Evolutionary conservation across 1,140 invertebrate genomes (phyloP).

Genomic region (Proctacanthus coquilletti): DNA sequence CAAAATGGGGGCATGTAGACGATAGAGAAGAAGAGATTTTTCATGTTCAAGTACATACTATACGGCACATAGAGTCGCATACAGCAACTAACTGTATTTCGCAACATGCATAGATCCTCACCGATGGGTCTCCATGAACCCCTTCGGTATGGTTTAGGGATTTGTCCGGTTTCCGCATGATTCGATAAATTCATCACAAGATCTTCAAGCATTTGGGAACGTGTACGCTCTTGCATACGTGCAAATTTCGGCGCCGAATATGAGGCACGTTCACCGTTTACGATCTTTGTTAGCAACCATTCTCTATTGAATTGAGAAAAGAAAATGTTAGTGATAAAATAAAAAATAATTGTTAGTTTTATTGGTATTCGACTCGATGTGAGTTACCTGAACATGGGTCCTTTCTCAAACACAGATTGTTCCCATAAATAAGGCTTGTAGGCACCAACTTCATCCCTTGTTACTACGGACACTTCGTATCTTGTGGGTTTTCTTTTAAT

Average conservation of each 20-base stretch:
- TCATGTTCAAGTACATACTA: conserved; percentile 20
- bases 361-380: not conserved
- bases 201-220: conserved; percentile 86
- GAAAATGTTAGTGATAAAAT: conserved; percentile 1
- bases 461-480: conserved; percentile 87
- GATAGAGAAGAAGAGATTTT: no score
- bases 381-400: conserved; percentile 52
- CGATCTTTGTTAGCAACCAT: conserved; percentile 93
- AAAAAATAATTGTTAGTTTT: conserved; percentile 1
- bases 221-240: conserved; percentile 80
- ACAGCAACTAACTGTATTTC: conserved; percentile 18
- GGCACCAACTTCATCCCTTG: conserved; percentile 89
- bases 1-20: no score
- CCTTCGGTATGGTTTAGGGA: conserved; percentile 80
- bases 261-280: conserved; percentile 91
- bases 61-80: conserved; percentile 28
- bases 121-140: conserved; percentile 87
- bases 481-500: conserved; percentile 71
- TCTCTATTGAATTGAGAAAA: conserved; percentile 39
- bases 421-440: conserved; percentile 94
- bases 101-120: conserved; percentile 27
- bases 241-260: conserved; percentile 96
- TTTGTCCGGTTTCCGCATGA: conserved; percentile 87
- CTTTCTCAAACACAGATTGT: conserved; percentile 86
- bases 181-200: conserved; percentile 87